Evolutionary conservation across 1,140 invertebrate genomes (phyloP).

Genomic region (Tetragnatha versicolor): DNA sequence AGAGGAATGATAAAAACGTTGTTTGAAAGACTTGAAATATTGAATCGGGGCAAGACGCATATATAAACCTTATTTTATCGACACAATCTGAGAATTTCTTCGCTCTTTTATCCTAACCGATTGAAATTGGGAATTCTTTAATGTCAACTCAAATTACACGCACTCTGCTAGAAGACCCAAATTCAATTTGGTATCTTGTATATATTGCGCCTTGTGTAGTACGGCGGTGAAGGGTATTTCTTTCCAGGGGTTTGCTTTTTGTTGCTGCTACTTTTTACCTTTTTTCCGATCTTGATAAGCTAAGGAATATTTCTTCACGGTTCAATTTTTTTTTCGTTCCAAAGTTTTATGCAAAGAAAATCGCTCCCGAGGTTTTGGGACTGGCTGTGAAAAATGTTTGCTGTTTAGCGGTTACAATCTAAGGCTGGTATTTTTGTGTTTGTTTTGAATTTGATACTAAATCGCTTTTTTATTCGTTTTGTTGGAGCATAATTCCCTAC

Average conservation of each 20-base stretch:
- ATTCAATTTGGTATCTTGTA: constrained; percentile 39
- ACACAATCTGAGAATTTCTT: constrained; percentile 20
- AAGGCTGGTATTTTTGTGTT: too few species aligned
- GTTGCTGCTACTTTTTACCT: constrained; percentile 2
- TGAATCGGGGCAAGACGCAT: background rate
- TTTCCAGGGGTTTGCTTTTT: too few species aligned
- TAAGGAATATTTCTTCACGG: constrained; percentile 3
- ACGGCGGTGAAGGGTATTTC: constrained; percentile 9
- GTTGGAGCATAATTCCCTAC: too few species aligned
- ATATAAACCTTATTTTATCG: constrained; percentile 29
- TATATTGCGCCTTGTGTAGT: constrained; percentile 30
- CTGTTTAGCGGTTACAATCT: too few species aligned
- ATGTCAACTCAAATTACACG: constrained; percentile 45
- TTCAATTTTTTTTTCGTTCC: background rate
- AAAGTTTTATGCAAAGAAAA: constrained; percentile 3
- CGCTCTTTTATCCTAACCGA: constrained; percentile 8
- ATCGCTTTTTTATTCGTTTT: too few species aligned
- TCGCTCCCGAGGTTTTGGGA: constrained; percentile 1
- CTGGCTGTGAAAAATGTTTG: too few species aligned
- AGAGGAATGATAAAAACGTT: constrained; percentile 1
- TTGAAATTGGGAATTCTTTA: constrained; percentile 37
- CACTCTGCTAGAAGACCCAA: constrained; percentile 16
- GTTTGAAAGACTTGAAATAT: constrained; percentile 11
- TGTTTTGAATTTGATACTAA: too few species aligned
- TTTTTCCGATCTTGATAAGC: constrained; percentile 11